Base-by-base conservation (phyloP, 2,797 vertebrate species). In the Scolopax bukidnonensis region DNA sequence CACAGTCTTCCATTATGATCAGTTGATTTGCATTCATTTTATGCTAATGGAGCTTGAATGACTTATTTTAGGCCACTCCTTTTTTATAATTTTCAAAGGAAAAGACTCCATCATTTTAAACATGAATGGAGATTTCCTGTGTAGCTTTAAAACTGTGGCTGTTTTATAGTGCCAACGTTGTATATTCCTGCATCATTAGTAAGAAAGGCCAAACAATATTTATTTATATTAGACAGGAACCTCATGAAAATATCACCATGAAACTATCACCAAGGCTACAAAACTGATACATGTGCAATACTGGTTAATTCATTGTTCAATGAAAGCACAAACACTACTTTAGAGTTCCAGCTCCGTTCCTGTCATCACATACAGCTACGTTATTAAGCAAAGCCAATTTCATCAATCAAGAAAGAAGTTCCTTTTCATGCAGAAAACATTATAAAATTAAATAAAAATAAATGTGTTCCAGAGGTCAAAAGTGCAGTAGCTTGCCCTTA, bases 201-300 rank as follows among this genome's bases (percentile, higher is more conserved):
- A 83, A 64, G 68, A 93, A 94, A 93, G 68, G 78, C 92, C 93
- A 96, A 96, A 54, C 20, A 70, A 75, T 90, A 93, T 93, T 95
- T 93, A 92, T 56, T 91, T 95, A 61, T 60, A 80, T 76, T 89
- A 85, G 84, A 91, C 73, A 92, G 38, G 60, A 87, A 81, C 32
- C 57, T 94, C 86, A 93, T 89, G 60, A 93, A 94, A 84, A 63
- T 83, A 79, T 76, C 30, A 82, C 59, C 7, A 3, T 90, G 64
- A 92, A 94, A 87, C 51, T 87, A 24, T 40, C 48, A 19, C 28
- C 18, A 30, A 75, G 68, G 60, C 43, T 68, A 48, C 81, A 92
- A 74, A 97, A 84, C 45, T 65, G 68, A 94, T 64, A 87, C 64
- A 71, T 64, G n/a, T 74, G 48, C 53, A 85, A 12, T 57, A 20